Evolutionary conservation across 2,113 vertebrate species (phyloP), one percentile per base, ranked within the genome.

Genomic region (Toxotes jaculatrix): DNA sequence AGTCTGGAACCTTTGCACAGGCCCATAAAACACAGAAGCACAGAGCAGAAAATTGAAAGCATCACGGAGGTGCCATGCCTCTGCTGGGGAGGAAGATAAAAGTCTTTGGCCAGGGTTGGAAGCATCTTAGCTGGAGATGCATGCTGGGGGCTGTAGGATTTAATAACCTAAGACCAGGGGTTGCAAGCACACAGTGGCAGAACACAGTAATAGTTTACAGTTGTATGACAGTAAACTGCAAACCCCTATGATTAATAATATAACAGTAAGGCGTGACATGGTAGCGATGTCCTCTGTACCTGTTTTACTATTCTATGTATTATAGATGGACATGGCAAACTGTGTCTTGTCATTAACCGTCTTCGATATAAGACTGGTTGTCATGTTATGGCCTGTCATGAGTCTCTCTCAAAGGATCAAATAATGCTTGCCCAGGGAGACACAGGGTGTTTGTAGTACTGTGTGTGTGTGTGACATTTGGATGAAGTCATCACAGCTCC

Each of bases 21-120:
- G 83, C 88, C 95, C 88, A 92, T 95, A 95, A 96, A 96, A 91
- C 94, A 95, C 90, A 89, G 89, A 90, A 81, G 93, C 91, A 83
- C 91, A 92, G 93, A 95, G 96, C 95, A 95, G 95, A 94, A 96
- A 95, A 96, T 95, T 95, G 95, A 95, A 96, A 94, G 93, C 94
- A 92, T 96, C 94, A 88, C 81, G 90, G 92, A 93, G 92, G 92
- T 94, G 93, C 94, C 91, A 91, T 92, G 93, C 90, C 94, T 65
- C 49, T 91, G 93, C 92, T 89, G 90, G 90, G 90, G 79, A 90
- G 93, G 94, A 91, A 93, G 94, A 95, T 93, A 91, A 91, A 94
- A 93, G 93, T 90, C 83, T 93, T 87, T 91, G 91, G 93, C 87
- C 86, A 85, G 87, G 90, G 88, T 91, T 92, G 89, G 93, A 88